Evolutionary conservation across 2,113 vertebrate species (phyloP).

Genomic region (Lipophrys pholis): DNA sequence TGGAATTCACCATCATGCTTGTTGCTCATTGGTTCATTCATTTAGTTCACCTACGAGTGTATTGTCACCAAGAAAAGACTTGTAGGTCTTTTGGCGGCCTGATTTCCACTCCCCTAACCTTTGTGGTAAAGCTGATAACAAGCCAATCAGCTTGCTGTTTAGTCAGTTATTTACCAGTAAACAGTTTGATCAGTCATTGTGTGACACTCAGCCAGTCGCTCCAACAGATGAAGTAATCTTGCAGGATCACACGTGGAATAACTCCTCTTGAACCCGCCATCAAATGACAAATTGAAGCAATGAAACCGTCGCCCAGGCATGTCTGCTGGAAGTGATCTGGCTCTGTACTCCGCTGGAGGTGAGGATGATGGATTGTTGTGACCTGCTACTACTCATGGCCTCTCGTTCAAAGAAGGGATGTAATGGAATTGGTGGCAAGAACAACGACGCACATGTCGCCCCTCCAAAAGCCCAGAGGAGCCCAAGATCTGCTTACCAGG

Average conservation of each 20-base stretch:
- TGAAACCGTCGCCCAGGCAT: neutral
- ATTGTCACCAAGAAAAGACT: neutral
- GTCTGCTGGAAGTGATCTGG: neutral
- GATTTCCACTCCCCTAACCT: too few species aligned
- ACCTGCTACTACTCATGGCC: too few species aligned
- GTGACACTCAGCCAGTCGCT: neutral
- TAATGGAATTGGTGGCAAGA: too few species aligned
- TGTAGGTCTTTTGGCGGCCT: too few species aligned
- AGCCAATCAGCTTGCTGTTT: neutral
- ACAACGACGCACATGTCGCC: too few species aligned
- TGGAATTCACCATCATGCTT: too few species aligned
- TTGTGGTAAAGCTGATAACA: neutral
- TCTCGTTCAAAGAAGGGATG: too few species aligned
- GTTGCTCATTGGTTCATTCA: neutral
- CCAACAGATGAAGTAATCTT: slow-evolving; percentile 44
- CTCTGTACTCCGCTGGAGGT: too few species aligned
- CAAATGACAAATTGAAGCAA: slow-evolving; percentile 34
- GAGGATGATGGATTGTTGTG: too few species aligned
- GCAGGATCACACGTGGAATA: slow-evolving; percentile 37
- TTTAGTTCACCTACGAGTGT: neutral
- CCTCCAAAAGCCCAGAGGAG: neutral
- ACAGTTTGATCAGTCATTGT: neutral
- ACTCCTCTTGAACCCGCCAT: slow-evolving; percentile 33
- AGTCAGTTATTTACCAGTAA: neutral
- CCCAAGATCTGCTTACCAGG: neutral